Percentiles rank a stretch among this genome's conserved stretches.
phyloP scores from a whole-genome alignment of 2,113 vertebrate species.

The Epinephelus cyanopodus region DNA sequence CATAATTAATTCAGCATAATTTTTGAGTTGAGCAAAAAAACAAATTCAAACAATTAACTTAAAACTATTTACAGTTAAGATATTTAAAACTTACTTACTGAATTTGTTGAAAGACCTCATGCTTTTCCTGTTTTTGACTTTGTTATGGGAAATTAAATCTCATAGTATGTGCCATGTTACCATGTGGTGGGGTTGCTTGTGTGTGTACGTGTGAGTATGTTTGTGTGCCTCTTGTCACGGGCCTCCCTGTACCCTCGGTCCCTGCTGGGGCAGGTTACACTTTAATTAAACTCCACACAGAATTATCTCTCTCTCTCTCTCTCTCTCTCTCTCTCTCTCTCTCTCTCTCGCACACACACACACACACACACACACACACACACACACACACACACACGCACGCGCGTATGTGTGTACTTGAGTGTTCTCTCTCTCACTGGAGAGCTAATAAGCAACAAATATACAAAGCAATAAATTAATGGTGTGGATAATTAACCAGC shows the following conservation, averaged over 20 bases:
- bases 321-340: too few species aligned
- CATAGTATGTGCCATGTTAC: too few species aligned
- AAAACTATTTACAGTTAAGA: too few species aligned
- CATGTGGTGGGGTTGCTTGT: background rate
- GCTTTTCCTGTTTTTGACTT: background rate
- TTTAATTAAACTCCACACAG: conserved; percentile 18
- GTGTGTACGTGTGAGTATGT: background rate
- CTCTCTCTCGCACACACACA: too few species aligned
- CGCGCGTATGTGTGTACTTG: background rate
- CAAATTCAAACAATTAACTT: too few species aligned
- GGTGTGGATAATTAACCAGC: conserved; percentile 81
- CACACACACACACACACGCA: background rate
- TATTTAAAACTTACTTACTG: too few species aligned
- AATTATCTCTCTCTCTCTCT: too few species aligned
- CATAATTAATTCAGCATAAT: too few species aligned
- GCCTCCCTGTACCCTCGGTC: background rate
- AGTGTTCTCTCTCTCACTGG: conserved; percentile 40
- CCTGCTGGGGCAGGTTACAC: background rate
- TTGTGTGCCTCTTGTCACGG: background rate
- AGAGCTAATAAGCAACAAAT: conserved; percentile 80
- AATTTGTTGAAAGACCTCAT: too few species aligned
- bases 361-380: too few species aligned
- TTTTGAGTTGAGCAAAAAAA: background rate
- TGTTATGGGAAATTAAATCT: background rate
- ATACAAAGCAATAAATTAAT: conserved; percentile 84